Percentiles rank a stretch among this genome's conserved stretches.
phyloP scores from a whole-genome alignment of 2,113 vertebrate species.

The Eonycteris spelaea region DNA sequence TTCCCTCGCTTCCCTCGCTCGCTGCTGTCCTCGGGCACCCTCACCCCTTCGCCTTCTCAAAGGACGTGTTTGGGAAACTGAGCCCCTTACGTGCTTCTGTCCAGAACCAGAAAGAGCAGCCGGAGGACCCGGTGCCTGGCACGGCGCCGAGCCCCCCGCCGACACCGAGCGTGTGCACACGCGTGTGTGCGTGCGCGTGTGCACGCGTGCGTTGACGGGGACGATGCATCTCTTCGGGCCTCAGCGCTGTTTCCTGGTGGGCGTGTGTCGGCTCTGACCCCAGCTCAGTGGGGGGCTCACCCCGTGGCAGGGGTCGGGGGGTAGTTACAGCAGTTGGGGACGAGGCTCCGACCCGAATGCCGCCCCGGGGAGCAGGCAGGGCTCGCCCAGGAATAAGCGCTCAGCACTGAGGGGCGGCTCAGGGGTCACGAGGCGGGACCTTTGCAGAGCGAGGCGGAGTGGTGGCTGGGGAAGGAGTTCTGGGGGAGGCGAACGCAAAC shows the following conservation, averaged over 20 bases:
- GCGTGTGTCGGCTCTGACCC: neutral
- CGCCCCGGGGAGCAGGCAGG: neutral
- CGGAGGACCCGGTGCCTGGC: no score
- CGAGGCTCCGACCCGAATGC: neutral
- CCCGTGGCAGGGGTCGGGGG: neutral
- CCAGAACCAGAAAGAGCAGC: neutral
- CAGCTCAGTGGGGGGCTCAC: neutral
- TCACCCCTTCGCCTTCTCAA: neutral
- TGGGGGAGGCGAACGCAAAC: neutral
- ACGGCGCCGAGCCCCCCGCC: no score
- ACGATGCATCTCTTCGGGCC: neutral
- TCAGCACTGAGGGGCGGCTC: neutral
- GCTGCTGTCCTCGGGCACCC: neutral
- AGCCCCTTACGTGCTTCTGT: neutral
- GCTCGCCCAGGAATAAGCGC: no score
- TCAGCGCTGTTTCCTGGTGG: neutral
- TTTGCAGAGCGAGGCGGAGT: neutral
- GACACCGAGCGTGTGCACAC: neutral
- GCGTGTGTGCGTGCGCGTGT: neutral
- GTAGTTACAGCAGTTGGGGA: neutral
- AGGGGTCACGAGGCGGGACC: neutral
- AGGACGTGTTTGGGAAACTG: neutral
- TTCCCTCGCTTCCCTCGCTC: neutral
- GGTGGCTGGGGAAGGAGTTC: neutral
- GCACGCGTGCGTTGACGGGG: neutral